Conservation (phyloP, 2,888 invertebrate genomes). For the Amiota communis region DNA sequence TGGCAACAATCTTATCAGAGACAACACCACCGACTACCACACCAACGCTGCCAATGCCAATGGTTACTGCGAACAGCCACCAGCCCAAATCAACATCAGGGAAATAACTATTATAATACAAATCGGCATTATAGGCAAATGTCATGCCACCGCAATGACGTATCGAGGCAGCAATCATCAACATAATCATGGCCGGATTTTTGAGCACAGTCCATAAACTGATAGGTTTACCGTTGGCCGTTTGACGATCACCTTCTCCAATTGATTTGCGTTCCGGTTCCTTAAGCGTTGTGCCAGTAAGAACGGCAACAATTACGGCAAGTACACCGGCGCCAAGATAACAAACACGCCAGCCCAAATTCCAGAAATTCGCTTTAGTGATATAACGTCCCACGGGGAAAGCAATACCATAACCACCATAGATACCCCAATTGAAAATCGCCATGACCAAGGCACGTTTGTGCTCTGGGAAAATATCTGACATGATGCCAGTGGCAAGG, state of each 20-base stretch:
- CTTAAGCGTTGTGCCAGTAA: constrained; percentile 83
- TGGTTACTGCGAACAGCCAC: constrained; percentile 92
- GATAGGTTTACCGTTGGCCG: constrained; percentile 75
- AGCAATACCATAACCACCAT: constrained; percentile 93
- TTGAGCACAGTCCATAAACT: constrained; percentile 84
- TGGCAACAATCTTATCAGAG: constrained; percentile 89
- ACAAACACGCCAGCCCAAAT: constrained; percentile 87
- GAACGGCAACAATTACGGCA: constrained; percentile 80
- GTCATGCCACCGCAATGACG: constrained; percentile 93
- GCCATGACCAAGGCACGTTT: constrained; percentile 92
- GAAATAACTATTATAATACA: constrained; percentile 90
- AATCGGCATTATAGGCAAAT: constrained; percentile 92
- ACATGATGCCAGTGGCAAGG: constrained; percentile 86
- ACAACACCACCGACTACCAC: constrained; percentile 82
- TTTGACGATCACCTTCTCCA: constrained; percentile 76
- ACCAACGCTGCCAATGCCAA: constrained; percentile 83
- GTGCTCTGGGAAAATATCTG: constrained; percentile 85
- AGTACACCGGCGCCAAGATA: constrained; percentile 87
- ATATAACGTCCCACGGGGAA: constrained; percentile 93
- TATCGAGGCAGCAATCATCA: constrained; percentile 90
- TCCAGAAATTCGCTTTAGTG: constrained; percentile 82
- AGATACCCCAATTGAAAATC: constrained; percentile 96
- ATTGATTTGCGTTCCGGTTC: constrained; percentile 86
- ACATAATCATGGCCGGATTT: constrained; percentile 84
- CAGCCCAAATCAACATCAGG: constrained; percentile 92